Evolutionary conservation across 2,797 vertebrate genomes (phyloP), one percentile per base, ranked within the genome.

Genomic region (Danio albolineatus): DNA sequence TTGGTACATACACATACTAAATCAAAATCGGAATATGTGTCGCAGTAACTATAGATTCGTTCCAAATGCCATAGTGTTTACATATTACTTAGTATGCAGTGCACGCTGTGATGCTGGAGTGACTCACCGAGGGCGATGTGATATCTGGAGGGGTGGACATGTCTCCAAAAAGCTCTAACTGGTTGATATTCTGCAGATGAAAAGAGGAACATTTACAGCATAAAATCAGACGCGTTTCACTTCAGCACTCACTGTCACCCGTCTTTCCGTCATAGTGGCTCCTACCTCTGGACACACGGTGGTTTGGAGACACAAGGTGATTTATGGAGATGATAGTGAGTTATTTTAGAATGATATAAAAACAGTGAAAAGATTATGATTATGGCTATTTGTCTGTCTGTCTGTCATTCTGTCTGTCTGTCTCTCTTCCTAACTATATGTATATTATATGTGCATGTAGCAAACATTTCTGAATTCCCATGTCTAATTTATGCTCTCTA

Each of bases 81-180:
- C 10, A 75, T 10, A 38, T 16, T 19, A 7, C 10, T 19, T 17
- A 70, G 6, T 16, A 48, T 57, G 44, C 53, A 61, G 12, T 17
- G 7, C 28, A 28, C 51, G 41, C 9, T 38, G 51, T 67, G 19
- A 39, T 62, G 60, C n/a, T 43, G 21, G 17, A 56, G 56, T 7
- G 87, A 95, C 98, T 97, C 93, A 99, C 98, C 14, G 97, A 98
- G 82, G 97, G 97, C 90, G 98, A 99, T 84, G 97, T 98, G 94
- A 99, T 95, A 92, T 99, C 98, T 85, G 98, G 97, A 87, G 97
- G 98, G 79, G 98, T 99, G 78, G 98, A 99, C 97, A 99, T 99
- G 92, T 99, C 98, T 92, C 98, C 98, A 89, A 99, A 99, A 92
- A 99, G 95, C 91, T 98, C 96, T 95, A 99, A 95, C 88, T 99